These are phyloP conservation scores for Takifugu rubripes DNA, from an alignment of 2,797 vertebrate species.

Conservation along the genomic window DNA sequence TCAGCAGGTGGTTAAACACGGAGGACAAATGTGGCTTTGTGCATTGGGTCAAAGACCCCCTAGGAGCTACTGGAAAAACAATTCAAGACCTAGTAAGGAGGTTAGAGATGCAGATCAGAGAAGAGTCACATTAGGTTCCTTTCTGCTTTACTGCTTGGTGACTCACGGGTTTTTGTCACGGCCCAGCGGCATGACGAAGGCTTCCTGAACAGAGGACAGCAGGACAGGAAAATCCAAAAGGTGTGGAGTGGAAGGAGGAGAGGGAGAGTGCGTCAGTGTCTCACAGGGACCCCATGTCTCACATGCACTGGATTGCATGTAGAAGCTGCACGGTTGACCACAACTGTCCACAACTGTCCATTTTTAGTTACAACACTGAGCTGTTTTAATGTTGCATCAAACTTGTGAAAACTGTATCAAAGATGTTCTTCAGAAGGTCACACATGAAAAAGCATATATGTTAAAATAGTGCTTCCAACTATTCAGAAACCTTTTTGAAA, in stretches of 20 bases:
- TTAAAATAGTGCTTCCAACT: constrained; percentile 23
- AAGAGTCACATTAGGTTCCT: constrained; percentile 9
- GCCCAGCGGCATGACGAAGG: constrained; percentile 41
- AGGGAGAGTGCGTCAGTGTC: background rate
- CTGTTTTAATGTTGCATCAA: too few species aligned
- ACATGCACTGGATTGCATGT: too few species aligned
- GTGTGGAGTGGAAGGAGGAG: constrained; percentile 45
- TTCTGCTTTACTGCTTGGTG: constrained; percentile 37
- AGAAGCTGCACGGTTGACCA: too few species aligned
- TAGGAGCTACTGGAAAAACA: constrained; percentile 58
- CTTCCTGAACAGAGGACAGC: constrained; percentile 68
- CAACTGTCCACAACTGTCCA: too few species aligned
- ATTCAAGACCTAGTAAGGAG: constrained; percentile 37
- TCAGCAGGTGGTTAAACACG: constrained; percentile 62
- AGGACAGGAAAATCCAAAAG: constrained; percentile 73
- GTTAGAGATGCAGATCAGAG: constrained; percentile 38
- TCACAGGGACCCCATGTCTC: background rate
- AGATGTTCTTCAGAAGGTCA: too few species aligned
- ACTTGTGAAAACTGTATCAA: too few species aligned
- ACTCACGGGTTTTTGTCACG: constrained; percentile 50
- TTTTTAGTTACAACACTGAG: too few species aligned
- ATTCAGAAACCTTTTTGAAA: constrained; percentile 12
- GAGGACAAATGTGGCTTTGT: constrained; percentile 64
- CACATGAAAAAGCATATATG: background rate
- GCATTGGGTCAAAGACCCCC: constrained; percentile 39